Base-by-base conservation (phyloP, 2,113 vertebrate genomes). In the Neodon shergylaensis region DNA sequence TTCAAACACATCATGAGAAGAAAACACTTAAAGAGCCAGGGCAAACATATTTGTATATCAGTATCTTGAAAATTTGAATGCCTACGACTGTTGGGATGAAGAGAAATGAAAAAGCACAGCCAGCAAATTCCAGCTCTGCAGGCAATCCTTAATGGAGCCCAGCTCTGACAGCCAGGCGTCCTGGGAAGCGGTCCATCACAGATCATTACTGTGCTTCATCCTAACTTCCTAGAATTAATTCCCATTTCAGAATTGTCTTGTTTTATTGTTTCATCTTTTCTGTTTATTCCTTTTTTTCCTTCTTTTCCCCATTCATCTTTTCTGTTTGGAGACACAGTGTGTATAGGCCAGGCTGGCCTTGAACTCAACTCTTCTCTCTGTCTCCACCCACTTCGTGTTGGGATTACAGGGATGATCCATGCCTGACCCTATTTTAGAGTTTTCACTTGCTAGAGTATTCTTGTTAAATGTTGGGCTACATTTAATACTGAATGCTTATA, bases 381-480 rank as follows among this genome's bases (percentile, higher is more conserved):
- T 33, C 5, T 21, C 58, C 2, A 44, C 22, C 24, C 21, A 42
- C n/a, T 42, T 84, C 8, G 0, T 44, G 26, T 11, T 44, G 39
- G 39, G 58, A 28, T 83, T 44, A 44, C 26, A 44, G 58, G 39
- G 11, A 54, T 44, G 52, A 14, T 61, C 54, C 12, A 26, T 16
- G 26, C 42, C 24, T 65, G 26, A 39, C 8, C 8, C 82, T 16
- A 3, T 65, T 65, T 63, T 63, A 63, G 74, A 91, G 85, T 94
- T 93, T 94, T 94, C 81, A 76, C 89, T 54, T 89, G n/a, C 61
- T 24, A 92, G 39, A 92, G 39, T 82, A 58, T n/a, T 81, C 36
- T 93, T 21, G 76, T 76, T 96, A 96, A 95, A 61, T 91, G 85
- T 39, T 86, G 58, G 36, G 31, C 70, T 73, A 82, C 49, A 86